These are phyloP conservation scores for Danio albolineatus DNA, from an alignment of 2,797 vertebrate genomes.

Conservation along the genomic window DNA sequence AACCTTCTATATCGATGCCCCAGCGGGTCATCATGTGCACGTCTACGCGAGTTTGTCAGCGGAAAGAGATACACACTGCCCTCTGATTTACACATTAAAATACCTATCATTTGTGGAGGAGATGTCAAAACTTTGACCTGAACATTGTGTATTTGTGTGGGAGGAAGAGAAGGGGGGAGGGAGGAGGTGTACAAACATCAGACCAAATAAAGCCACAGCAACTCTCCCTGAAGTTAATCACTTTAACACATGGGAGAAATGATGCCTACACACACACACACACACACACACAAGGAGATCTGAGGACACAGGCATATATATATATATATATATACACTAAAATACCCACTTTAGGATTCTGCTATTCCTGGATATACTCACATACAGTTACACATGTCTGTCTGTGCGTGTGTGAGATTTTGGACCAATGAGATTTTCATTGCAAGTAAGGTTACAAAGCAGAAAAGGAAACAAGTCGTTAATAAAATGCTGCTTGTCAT, in stretches of 20 bases:
- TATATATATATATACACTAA: background rate
- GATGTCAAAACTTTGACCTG: slow-evolving; percentile 49
- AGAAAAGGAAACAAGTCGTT: no score
- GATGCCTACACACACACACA: slow-evolving; percentile 13
- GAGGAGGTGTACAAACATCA: slow-evolving; percentile 42
- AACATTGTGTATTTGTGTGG: slow-evolving; percentile 32
- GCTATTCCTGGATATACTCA: background rate
- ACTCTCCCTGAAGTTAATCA: slow-evolving; percentile 20
- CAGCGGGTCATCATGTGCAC: slow-evolving; percentile 56
- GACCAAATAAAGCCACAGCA: slow-evolving; percentile 59
- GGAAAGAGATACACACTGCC: slow-evolving; percentile 51
- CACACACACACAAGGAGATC: slow-evolving; percentile 1
- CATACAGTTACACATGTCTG: no score
- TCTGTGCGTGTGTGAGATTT: no score
- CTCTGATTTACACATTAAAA: slow-evolving; percentile 66
- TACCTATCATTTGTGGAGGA: slow-evolving; percentile 40
- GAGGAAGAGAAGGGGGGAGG: slow-evolving; percentile 15
- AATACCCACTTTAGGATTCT: background rate
- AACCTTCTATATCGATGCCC: slow-evolving; percentile 62
- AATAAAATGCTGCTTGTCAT: no score
- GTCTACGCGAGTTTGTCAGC: slow-evolving; percentile 47
- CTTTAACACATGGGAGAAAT: slow-evolving; percentile 39
- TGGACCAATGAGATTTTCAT: no score
- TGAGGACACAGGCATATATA: slow-evolving; percentile 46
- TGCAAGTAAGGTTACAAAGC: no score